These are phyloP conservation scores for Bergia puertoricense DNA, from an alignment of 92 coral and sea anemone genomes.

Conservation along the genomic window DNA sequence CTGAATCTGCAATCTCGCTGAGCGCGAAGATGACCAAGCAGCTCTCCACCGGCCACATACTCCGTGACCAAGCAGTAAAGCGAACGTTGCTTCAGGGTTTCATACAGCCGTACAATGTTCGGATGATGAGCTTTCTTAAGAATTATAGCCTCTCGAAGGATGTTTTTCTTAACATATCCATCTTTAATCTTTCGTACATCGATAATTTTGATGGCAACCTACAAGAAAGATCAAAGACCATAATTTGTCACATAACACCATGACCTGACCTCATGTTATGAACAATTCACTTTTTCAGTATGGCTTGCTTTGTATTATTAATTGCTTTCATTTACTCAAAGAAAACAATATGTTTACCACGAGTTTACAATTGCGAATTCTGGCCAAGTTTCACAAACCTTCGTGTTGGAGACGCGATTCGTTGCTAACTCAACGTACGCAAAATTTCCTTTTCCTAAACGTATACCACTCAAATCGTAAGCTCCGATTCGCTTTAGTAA, in stretches of 20 bases:
- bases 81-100: constrained; percentile 78
- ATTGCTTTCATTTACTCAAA: constrained; percentile 23
- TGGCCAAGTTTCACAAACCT: constrained; percentile 59
- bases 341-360: constrained; percentile 41
- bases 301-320: constrained; percentile 38
- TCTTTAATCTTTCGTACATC: constrained; percentile 85
- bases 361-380: constrained; percentile 25
- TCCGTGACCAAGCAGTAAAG: constrained; percentile 85
- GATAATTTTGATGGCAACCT: constrained; percentile 95
- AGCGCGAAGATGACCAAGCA: constrained; percentile 67
- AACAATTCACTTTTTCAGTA: constrained; percentile 32
- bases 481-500: constrained; percentile 88
- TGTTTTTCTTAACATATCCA: constrained; percentile 73
- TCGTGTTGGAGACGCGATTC: constrained; percentile 84
- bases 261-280: constrained; percentile 35
- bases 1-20: constrained; percentile 78
- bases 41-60: constrained; percentile 94
- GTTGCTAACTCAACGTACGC: constrained; percentile 92
- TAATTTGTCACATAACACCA: background rate
- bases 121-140: constrained; percentile 88
- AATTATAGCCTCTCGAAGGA: constrained; percentile 84
- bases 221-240: constrained; percentile 30
- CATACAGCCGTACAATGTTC: constrained; percentile 84
- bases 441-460: constrained; percentile 93
- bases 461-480: constrained; percentile 83